A percentile compares a stretch with the other conserved stretches of the same genome.
These are phyloP conservation scores for Phengaris arion DNA, from an alignment of 2,888 invertebrate genomes.

Conservation along the genomic window DNA sequence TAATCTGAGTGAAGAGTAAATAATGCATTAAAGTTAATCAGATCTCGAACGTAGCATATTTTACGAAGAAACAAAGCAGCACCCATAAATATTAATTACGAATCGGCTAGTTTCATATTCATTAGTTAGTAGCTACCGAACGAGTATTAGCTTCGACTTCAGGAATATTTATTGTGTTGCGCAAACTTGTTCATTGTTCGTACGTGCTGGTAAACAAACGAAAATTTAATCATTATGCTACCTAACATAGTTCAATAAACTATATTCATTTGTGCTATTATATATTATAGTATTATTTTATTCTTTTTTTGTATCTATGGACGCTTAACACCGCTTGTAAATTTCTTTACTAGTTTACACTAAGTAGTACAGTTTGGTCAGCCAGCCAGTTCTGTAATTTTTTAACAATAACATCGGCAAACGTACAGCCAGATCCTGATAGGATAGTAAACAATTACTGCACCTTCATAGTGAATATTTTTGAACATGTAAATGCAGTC, in stretches of 20 bases:
- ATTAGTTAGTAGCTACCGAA: background rate
- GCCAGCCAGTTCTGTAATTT: too few relatives aligned
- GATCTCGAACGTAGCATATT: background rate
- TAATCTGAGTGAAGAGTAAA: too few relatives aligned
- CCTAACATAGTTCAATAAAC: background rate
- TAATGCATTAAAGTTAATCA: background rate
- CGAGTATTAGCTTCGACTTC: background rate
- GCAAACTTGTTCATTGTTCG: background rate
- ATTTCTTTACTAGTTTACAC: too few relatives aligned
- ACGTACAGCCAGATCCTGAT: too few relatives aligned
- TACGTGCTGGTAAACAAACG: background rate
- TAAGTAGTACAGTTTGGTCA: too few relatives aligned
- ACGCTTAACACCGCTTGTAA: too few relatives aligned
- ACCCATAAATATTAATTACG: background rate
- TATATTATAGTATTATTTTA: too few relatives aligned
- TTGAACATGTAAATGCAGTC: too few relatives aligned
- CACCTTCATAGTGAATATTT: too few relatives aligned
- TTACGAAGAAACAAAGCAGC: background rate
- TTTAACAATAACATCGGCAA: too few relatives aligned
- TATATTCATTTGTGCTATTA: background rate
- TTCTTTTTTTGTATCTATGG: too few relatives aligned
- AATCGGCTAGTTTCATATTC: slow-evolving; percentile 10
- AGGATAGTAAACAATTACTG: background rate
- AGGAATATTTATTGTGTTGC: slow-evolving; percentile 11
- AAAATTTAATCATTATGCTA: background rate